phyloP scores from a whole-genome alignment of 2,113 vertebrate genomes.

The Salminus brasiliensis region DNA sequence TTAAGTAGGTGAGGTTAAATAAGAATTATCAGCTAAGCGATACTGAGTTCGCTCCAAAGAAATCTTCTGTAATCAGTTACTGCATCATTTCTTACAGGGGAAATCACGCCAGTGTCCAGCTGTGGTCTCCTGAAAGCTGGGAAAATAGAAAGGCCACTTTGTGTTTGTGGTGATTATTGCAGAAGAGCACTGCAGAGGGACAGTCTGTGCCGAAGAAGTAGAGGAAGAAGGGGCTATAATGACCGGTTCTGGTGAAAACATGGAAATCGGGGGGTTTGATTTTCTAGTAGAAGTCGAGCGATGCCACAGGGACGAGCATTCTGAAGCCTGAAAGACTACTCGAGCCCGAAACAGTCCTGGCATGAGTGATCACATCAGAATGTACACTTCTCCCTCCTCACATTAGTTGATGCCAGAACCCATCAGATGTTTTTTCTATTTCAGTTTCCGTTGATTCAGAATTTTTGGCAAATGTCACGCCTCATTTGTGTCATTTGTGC shows the following conservation, averaged over 20 bases:
- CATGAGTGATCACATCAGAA: not conserved
- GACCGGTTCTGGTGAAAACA: not conserved
- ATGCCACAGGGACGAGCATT: not conserved
- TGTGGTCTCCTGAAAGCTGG: too few species aligned
- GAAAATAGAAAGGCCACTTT: too few species aligned
- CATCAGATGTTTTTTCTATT: conserved; percentile 3
- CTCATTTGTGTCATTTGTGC: not conserved
- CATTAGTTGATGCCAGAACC: not conserved
- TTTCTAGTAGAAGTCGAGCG: not conserved
- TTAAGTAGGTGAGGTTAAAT: too few species aligned
- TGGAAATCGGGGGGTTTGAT: not conserved
- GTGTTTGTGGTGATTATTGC: too few species aligned
- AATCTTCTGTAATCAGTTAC: too few species aligned
- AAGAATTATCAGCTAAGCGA: too few species aligned
- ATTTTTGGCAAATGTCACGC: conserved; percentile 5
- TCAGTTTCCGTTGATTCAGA: not conserved
- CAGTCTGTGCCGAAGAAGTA: too few species aligned
- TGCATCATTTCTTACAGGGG: too few species aligned
- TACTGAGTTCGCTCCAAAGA: too few species aligned
- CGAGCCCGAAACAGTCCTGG: not conserved
- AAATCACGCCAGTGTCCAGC: too few species aligned
- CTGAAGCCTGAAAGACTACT: not conserved
- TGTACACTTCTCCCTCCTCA: conserved; percentile 16
- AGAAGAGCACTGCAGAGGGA: too few species aligned
- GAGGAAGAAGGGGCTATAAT: too few species aligned